Conservation (phyloP, 2,797 vertebrate species). For the Cryptoprocta ferox region DNA sequence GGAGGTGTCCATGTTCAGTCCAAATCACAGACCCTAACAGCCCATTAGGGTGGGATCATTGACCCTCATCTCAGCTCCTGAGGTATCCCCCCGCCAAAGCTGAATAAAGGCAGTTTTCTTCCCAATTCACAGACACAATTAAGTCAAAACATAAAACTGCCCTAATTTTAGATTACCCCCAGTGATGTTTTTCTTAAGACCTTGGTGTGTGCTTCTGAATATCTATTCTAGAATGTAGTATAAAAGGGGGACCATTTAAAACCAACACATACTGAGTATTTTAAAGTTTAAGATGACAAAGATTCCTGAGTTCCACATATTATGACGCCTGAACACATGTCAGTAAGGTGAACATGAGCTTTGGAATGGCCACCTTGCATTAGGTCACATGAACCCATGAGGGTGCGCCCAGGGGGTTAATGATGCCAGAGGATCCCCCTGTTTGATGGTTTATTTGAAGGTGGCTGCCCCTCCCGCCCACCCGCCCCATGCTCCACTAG, state of each 20-base stretch:
- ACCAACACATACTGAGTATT: background rate
- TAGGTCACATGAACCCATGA: background rate
- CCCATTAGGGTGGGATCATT: background rate
- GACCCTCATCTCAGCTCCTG: background rate
- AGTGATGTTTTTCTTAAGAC: background rate
- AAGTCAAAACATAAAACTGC: background rate
- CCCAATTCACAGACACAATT: slow-evolving; percentile 4
- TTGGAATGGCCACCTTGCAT: background rate
- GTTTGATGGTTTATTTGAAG: background rate
- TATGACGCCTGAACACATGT: background rate
- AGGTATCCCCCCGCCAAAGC: background rate
- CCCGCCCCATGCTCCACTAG: background rate
- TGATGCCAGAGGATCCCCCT: background rate
- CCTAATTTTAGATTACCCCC: background rate
- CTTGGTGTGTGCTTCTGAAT: background rate
- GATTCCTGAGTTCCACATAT: background rate
- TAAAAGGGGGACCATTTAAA: background rate
- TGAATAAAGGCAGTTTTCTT: background rate
- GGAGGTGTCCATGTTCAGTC: background rate
- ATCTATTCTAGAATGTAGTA: background rate
- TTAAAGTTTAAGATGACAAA: background rate
- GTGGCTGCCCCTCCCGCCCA: background rate
- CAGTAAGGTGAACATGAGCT: background rate
- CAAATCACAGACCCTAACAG: background rate
- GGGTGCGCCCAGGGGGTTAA: background rate